Evolutionary conservation across 1,140 invertebrate species (phyloP).

Genomic region (Vanessa tameamea): DNA sequence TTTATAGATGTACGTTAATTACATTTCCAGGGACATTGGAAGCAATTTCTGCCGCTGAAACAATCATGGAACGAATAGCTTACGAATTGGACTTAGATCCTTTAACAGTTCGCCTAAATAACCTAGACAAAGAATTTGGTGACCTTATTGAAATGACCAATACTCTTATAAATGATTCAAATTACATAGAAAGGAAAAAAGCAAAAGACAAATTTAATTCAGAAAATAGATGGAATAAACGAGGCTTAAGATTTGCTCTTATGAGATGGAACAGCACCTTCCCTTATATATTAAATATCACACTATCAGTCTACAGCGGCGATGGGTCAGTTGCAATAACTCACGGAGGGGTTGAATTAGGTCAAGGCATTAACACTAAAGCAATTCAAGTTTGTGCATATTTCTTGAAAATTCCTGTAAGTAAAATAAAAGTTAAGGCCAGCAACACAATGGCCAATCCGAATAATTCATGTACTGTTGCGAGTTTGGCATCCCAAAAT

Average conservation of each 20-base stretch:
- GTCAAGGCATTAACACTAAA: slow-evolving; percentile 90
- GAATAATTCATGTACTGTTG: slow-evolving; percentile 83
- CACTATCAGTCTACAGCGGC: slow-evolving; percentile 85
- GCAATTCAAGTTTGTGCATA: slow-evolving; percentile 87
- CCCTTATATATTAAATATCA: slow-evolving; percentile 81
- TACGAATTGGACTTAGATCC: slow-evolving; percentile 25
- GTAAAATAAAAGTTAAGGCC: slow-evolving; percentile 85
- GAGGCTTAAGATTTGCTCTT: slow-evolving; percentile 84
- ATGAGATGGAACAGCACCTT: slow-evolving; percentile 83
- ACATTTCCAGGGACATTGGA: slow-evolving; percentile 13
- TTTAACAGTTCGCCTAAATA: slow-evolving; percentile 18
- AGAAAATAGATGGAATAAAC: slow-evolving; percentile 38
- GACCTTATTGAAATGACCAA: slow-evolving; percentile 21
- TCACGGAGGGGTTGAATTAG: slow-evolving; percentile 91
- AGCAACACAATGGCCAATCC: slow-evolving; percentile 58
- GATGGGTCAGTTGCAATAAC: slow-evolving; percentile 89
- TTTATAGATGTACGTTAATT: no score
- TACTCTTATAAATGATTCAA: slow-evolving; percentile 4
- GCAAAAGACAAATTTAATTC: slow-evolving; percentile 9
- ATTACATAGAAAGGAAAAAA: slow-evolving; percentile 14
- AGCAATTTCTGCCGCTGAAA: slow-evolving; percentile 6
- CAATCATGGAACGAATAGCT: slow-evolving; percentile 24
- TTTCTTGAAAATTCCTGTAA: slow-evolving; percentile 85
- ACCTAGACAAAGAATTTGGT: slow-evolving; percentile 13
- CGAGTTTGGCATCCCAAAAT: slow-evolving; percentile 49